Conservation (phyloP, 1,140 invertebrate genomes). For the Tyrophagus putrescentiae region DNA sequence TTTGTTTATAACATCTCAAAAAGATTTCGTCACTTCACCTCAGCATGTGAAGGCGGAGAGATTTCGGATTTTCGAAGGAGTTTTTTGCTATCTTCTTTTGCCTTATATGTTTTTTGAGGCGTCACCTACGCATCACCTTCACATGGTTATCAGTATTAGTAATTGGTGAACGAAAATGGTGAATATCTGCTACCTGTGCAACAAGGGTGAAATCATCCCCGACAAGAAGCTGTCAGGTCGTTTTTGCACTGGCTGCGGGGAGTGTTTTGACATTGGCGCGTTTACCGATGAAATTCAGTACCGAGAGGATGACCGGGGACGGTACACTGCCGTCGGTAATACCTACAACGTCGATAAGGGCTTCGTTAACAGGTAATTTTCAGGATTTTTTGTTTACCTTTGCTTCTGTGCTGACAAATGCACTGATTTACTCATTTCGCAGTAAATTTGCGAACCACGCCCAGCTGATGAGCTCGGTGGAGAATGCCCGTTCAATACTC, state of each 20-base stretch:
- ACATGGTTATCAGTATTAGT: background rate
- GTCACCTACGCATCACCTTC: no score
- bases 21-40: no score
- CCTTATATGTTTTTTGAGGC: no score
- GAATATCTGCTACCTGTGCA: slow-evolving; percentile 4
- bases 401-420: background rate
- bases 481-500: slow-evolving; percentile 30
- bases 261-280: slow-evolving; percentile 11
- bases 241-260: slow-evolving; percentile 14
- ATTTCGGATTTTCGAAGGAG: no score
- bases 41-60: no score
- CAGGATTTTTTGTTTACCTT: no score
- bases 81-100: no score
- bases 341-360: slow-evolving; percentile 14
- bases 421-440: background rate
- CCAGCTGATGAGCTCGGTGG: background rate
- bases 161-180: background rate
- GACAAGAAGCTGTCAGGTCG: slow-evolving; percentile 13
- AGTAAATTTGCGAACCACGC: slow-evolving; percentile 12
- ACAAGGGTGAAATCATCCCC: slow-evolving; percentile 6
- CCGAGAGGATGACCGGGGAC: slow-evolving; percentile 12
- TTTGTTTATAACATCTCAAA: no score
- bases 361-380: slow-evolving; percentile 16
- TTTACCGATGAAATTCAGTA: slow-evolving; percentile 14
- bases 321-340: background rate